Base-by-base conservation (phyloP, 2,888 invertebrate genomes). In the Morpho deidamia region DNA sequence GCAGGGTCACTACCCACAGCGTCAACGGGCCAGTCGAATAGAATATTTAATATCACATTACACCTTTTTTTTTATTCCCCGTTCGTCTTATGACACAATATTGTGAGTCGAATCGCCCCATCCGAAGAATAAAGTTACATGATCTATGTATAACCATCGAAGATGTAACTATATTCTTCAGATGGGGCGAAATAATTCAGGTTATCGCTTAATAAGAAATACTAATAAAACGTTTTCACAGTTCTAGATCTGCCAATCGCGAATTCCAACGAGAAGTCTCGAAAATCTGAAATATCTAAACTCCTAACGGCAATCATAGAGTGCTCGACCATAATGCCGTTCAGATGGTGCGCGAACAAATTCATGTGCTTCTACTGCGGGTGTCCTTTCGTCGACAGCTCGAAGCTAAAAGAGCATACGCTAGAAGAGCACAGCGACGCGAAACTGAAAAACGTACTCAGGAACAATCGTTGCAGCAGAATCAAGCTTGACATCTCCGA, bases 401-500 rank as follows among this genome's bases (percentile, higher is more conserved):
- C 63, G 1, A 58, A 63, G 39, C 55, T 74, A 5, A 71, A 65
- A 51, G 55, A 67, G 5, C 78, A 78, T 44, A 70, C 69, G 0
- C 64, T 47, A 40, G 59, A 62, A 3, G 70, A 70, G 1, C 81
- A 81, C 38, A 55, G 55, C 3, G 66, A 68, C 1, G 63, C 70
- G 0, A 69, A 70, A 51, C 58, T 75, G 9, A 61, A 63, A 8
- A 70, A 69, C 7, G 54, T 76, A 0, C 35, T 71, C 0, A 60
- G 62, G 14, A 59, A 55, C 2, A 63, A 59, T 0, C 57, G 59
- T 0, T 61, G 61, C 9, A 68, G 58, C 8, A 61, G 64, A 7
- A 65, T 81, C 2, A 81, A 81, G 39, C 60, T 77, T 40, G 81
- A 81, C 35, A 59, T 81, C 0, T 69, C 78, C 0, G 70, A 78